Base-by-base conservation (phyloP, 1,140 invertebrate genomes). In the Anastrepha obliqua region DNA sequence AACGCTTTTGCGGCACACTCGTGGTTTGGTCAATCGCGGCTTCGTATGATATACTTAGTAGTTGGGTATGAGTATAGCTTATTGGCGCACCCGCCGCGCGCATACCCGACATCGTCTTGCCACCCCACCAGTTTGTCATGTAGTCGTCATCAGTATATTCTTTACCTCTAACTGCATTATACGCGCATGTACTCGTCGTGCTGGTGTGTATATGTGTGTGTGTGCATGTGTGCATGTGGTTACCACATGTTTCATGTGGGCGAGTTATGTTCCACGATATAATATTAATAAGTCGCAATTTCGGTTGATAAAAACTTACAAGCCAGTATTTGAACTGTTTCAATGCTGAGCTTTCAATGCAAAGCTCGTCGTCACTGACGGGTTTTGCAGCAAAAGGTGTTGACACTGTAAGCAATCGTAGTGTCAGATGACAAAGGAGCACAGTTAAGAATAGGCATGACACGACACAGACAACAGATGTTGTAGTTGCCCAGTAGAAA, bases 221-320 rank as follows among this genome's bases (percentile, higher is more conserved):
- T 42, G 5, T 20, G n/a, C 20, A 29, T 39, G 5, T 20, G 67
- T 74, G 7, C 39, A 74, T 17, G 13, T 70, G 67, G 11, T 3
- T 29, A 13, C 62, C 0, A 39, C 42, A 15, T 81, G 74, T 17
- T 9, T 29, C 47, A 20, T 81, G 74, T 81, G 74, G 74, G 44
- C 74, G 20, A 8, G 29, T 29, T 29, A 29, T 29, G 29, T 29
- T 29, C 29, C 29, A 29, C 0, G 29, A 0, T 29, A 58, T 20
- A 17, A 20, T 47, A 4, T 81, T 29, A 29, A 81, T 58, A 55
- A 81, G 51, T 81, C 47, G 74, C 47, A 81, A 81, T 81, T 58
- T 11, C 55, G 3, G 17, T 8, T 81, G n/a, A 81, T n/a, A 81
- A 81, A 55, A 58, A 0, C 15, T 62, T n/a, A 81, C 47, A 20